Evolutionary conservation across 1,140 invertebrate species (phyloP), one percentile per base, ranked within the genome.

Genomic region (Sarcophaga peregrina): DNA sequence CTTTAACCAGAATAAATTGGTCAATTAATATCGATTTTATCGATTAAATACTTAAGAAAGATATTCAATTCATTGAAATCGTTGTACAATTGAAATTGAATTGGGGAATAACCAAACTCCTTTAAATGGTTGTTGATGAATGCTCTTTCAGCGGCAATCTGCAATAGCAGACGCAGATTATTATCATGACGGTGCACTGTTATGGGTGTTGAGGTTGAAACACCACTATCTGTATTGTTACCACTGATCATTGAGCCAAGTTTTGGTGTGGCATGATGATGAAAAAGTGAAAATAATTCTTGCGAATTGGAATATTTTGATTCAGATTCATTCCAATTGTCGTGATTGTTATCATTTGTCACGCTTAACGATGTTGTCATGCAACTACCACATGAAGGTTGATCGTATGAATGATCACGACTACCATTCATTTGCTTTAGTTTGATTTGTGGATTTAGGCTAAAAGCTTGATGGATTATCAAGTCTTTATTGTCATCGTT

Each of bases 21-120:
- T 68, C 62, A 68, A 68, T 68, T 68, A 13, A 58, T 58, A 58
- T 58, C n/a, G 7, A 13, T n/a, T n/a, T 20, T 25, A 20, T 11
- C 72, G n/a, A 82, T 52, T 17, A 82, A 82, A 74, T 82, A 82
- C 37, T 74, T 74, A 13, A 82, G 25, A 75, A 82, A 82, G 17
- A 82, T 52, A 72, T 74, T 82, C 37, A 82, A 73, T 11, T 82
- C 81, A 20, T 82, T 37, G 50, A 73, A n/a, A 25, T 82, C n/a
- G 54, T 82, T 82, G 52, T 25, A 82, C 25, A 82, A 52, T 9
- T 74, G 54, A 74, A 74, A 82, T 52, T 82, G 81, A 37, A 82
- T 45, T 11, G 68, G 68, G 45, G 81, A 82, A 47, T 74, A 82
- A 13, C 81, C 81, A 82, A 74, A 50, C 9, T 50, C 8, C 13